A percentile compares a stretch with the other conserved stretches of the same genome.
These are phyloP conservation scores for Leptopilina boulardi DNA, from an alignment of 1,140 invertebrate species.

Conservation along the genomic window DNA sequence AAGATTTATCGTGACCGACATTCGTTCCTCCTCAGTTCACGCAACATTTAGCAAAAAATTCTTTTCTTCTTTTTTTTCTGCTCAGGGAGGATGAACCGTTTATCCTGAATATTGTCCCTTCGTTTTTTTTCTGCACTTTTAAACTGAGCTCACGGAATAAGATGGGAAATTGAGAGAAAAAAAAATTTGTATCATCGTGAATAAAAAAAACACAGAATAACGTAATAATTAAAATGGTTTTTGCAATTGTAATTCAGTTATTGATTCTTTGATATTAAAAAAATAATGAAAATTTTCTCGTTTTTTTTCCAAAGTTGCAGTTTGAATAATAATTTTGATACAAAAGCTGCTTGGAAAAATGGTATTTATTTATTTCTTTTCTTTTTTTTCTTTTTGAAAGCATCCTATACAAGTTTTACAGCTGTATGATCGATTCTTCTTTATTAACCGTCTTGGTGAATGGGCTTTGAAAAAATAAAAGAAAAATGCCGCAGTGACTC, in stretches of 20 bases:
- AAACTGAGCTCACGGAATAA: slow-evolving; percentile 42
- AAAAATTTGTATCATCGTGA: too few relatives aligned
- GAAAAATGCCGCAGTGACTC: slow-evolving; percentile 32
- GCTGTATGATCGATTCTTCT: slow-evolving; percentile 29
- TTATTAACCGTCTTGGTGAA: slow-evolving; percentile 27
- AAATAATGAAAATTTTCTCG: too few relatives aligned
- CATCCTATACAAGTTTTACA: background rate
- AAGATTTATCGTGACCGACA: slow-evolving; percentile 19
- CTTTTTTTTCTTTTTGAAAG: background rate
- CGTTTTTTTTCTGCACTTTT: background rate
- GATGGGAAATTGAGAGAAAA: slow-evolving; percentile 58
- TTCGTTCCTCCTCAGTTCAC: background rate
- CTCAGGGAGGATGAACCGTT: background rate
- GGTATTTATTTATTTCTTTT: background rate
- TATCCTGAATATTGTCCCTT: slow-evolving; percentile 10
- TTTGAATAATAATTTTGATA: background rate
- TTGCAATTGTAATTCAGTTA: too few relatives aligned
- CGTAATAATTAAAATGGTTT: too few relatives aligned
- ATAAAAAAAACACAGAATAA: too few relatives aligned
- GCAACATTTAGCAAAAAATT: slow-evolving; percentile 32
- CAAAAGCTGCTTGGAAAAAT: background rate
- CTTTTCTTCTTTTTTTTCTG: background rate
- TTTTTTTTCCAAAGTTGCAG: too few relatives aligned
- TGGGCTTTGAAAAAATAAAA: slow-evolving; percentile 26
- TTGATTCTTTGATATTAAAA: too few relatives aligned